These are phyloP conservation scores for Abrostola tripartita DNA, from an alignment of 2,888 invertebrate genomes.

Conservation along the genomic window DNA sequence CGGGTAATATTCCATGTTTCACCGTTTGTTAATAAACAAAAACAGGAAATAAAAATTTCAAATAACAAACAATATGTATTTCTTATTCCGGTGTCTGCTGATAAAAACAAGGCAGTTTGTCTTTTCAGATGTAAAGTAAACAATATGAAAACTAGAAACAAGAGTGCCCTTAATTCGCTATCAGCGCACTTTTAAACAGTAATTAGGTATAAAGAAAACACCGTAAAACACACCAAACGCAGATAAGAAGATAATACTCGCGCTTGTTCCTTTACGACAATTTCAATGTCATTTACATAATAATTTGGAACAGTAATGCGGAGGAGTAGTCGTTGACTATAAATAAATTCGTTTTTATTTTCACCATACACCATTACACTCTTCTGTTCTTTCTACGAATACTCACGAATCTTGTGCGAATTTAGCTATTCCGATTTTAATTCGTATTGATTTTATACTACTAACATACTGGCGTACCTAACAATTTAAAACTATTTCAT, in stretches of 20 bases:
- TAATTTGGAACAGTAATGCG: slow-evolving; percentile 64
- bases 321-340: slow-evolving; percentile 24
- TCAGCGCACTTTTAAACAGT: slow-evolving; percentile 53
- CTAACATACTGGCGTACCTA: no score
- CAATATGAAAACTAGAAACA: slow-evolving; percentile 46
- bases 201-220: slow-evolving; percentile 66
- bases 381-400: no score
- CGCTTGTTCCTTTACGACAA: slow-evolving; percentile 65
- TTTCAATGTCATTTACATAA: slow-evolving; percentile 71
- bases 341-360: no score
- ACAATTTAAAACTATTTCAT: no score
- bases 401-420: no score
- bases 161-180: slow-evolving; percentile 59
- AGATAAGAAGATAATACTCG: slow-evolving; percentile 66
- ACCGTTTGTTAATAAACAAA: neutral
- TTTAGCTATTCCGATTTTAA: no score
- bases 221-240: slow-evolving; percentile 58
- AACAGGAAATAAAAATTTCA: neutral
- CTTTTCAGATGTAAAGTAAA: slow-evolving; percentile 23
- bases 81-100: neutral
- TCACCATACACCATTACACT: no score
- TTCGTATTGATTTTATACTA: no score
- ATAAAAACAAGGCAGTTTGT: slow-evolving; percentile 13
- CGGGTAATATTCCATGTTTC: no score
- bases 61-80: neutral